These are phyloP conservation scores for Daphoenositta chrysoptera DNA, from an alignment of 2,113 vertebrate species.

Conservation along the genomic window DNA sequence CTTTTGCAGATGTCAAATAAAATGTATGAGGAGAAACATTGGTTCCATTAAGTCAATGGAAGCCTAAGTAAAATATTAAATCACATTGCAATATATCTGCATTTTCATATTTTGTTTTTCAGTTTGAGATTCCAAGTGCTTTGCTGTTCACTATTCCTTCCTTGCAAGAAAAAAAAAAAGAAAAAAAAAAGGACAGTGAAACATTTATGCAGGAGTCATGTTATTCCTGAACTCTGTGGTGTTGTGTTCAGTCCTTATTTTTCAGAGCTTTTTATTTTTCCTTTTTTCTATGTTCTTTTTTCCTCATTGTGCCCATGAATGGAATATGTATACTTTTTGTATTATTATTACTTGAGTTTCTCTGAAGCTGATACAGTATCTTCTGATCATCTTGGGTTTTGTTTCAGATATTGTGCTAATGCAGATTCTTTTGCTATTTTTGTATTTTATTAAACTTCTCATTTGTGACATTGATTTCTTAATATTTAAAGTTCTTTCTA, in stretches of 20 bases:
- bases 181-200: not conserved
- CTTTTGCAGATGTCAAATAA: not conserved
- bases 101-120: not conserved
- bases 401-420: not conserved
- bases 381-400: not conserved
- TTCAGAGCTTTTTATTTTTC: not conserved
- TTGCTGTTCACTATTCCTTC: not conserved
- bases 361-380: not conserved
- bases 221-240: not conserved
- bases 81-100: not conserved
- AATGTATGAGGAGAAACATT: not conserved
- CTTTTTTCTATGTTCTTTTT: not conserved
- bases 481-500: not conserved
- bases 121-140: not conserved
- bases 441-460: not conserved
- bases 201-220: not conserved
- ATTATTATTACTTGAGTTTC: not conserved
- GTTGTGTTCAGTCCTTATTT: not conserved
- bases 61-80: not conserved
- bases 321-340: not conserved
- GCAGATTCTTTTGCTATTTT: not conserved
- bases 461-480: not conserved
- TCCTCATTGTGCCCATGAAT: not conserved
- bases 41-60: not conserved
- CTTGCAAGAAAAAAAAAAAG: not conserved